Percentiles rank a stretch among this genome's conserved stretches.
Conservation (phyloP, 2,797 vertebrate genomes). For the Oreochromis grahami region DNA sequence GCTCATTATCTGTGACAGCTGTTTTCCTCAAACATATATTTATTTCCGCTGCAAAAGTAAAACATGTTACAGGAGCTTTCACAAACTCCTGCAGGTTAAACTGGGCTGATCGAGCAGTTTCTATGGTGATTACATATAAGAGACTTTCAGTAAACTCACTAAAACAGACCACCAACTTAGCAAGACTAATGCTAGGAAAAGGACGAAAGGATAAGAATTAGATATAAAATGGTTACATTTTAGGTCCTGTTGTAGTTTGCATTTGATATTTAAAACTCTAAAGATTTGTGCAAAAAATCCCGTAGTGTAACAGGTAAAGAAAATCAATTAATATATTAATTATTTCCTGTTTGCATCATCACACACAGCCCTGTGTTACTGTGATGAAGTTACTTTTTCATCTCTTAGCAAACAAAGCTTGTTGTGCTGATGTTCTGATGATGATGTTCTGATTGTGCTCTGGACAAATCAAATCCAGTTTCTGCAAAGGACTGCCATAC, state of each 20-base stretch:
- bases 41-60: neutral
- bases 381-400: neutral
- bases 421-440: neutral
- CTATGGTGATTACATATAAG: neutral
- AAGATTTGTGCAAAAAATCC: neutral
- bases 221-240: neutral
- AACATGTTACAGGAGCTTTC: neutral
- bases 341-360: neutral
- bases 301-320: neutral
- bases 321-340: neutral
- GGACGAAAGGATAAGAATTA: neutral
- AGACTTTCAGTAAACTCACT: neutral
- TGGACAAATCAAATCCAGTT: neutral
- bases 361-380: neutral
- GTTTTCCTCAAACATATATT: neutral
- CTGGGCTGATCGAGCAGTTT: neutral
- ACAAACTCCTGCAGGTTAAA: neutral
- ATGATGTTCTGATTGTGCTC: neutral
- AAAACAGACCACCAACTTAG: neutral
- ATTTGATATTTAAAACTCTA: neutral
- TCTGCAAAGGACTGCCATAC: neutral
- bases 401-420: neutral
- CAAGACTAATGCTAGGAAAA: neutral
- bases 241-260: neutral
- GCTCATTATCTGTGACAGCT: neutral